These are phyloP conservation scores for Rambutsinella grinnellia DNA, from an alignment of 2,888 invertebrate genomes.

Conservation along the genomic window DNA sequence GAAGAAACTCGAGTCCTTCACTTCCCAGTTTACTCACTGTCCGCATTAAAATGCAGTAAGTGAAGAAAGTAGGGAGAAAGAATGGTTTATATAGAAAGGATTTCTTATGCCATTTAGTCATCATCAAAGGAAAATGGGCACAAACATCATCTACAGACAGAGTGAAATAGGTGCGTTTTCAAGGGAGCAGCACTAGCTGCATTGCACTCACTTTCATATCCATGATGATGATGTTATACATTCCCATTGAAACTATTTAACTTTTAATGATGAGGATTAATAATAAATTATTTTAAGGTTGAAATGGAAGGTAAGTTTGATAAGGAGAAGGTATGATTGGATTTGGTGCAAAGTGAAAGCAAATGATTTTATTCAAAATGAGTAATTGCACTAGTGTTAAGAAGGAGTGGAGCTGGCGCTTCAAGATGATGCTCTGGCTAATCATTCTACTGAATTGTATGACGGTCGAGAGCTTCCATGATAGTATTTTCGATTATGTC, in stretches of 20 bases:
- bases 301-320: no score
- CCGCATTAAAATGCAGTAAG: conserved; percentile 50
- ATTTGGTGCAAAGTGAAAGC: no score
- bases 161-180: conserved; percentile 48
- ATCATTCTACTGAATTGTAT: neutral
- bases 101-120: conserved; percentile 46
- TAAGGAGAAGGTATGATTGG: no score
- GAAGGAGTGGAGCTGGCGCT: no score
- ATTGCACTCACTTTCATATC: neutral
- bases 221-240: no score
- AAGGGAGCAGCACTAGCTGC: neutral
- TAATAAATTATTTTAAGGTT: no score
- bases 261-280: no score
- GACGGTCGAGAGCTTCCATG: neutral
- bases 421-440: no score
- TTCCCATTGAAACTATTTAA: no score
- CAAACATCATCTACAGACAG: conserved; percentile 51
- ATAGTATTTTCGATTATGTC: neutral
- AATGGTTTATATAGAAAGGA: conserved; percentile 5
- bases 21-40: conserved; percentile 32
- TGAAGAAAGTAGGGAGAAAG: conserved; percentile 13
- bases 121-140: conserved; percentile 43
- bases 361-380: no score
- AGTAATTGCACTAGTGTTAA: no score
- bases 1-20: conserved; percentile 44